Evolutionary conservation across 2,113 vertebrate genomes (phyloP).

Genomic region (Carassius auratus): DNA sequence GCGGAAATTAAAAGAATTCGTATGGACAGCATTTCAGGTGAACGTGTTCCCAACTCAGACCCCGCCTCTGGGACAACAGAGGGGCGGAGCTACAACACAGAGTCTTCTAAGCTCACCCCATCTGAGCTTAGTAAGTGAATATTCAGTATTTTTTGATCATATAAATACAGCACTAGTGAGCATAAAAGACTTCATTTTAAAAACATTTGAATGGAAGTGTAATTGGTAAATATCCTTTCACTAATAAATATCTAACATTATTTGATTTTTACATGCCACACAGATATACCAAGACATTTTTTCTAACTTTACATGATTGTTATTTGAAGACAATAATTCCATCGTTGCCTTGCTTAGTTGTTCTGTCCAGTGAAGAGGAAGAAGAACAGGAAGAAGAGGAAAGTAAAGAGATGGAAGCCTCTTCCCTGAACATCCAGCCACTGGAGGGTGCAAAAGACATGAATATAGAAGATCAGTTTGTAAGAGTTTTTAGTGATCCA

Average conservation of each 20-base stretch:
- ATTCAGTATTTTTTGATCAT: not conserved
- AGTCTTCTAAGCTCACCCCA: constrained; percentile 9
- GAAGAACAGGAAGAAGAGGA: constrained; percentile 73
- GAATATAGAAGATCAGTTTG: not conserved
- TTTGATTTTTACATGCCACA: not conserved
- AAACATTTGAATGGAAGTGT: not conserved
- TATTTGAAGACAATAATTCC: not conserved
- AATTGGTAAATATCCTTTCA: not conserved
- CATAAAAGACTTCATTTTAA: not conserved
- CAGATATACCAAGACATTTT: not conserved
- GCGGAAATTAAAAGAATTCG: not conserved
- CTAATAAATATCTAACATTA: not conserved
- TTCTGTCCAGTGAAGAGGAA: constrained; percentile 77
- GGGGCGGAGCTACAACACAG: not conserved
- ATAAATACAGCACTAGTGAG: not conserved
- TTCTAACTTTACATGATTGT: not conserved
- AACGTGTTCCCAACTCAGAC: not conserved
- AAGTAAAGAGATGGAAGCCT: not conserved
- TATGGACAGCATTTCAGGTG: constrained; percentile 26
- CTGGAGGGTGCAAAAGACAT: constrained; percentile 31
- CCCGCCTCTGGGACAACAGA: not conserved
- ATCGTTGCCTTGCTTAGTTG: constrained; percentile 63
- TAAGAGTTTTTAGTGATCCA: not conserved
- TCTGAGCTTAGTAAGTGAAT: constrained; percentile 72
- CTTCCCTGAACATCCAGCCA: not conserved